Percentiles rank a stretch among this genome's conserved stretches.
Conservation (phyloP, 2,797 vertebrate species). For the Emydoidea blandingii region DNA sequence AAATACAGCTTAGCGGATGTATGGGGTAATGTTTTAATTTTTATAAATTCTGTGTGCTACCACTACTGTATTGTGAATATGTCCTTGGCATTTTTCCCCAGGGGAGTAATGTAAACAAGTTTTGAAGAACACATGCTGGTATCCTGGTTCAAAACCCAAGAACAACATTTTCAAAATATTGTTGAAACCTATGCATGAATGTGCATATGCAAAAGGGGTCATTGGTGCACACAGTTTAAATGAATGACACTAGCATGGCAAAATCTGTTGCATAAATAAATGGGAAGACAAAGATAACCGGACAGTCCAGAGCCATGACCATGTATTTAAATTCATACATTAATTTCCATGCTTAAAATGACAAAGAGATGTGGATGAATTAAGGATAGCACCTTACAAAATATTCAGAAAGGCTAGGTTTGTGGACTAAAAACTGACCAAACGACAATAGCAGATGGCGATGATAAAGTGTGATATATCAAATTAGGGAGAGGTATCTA, state of each 20-base stretch:
- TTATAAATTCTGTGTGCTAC: background rate
- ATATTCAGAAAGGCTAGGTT: background rate
- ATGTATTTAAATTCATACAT: background rate
- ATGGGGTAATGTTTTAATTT: background rate
- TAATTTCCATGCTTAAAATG: background rate
- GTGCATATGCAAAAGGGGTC: background rate
- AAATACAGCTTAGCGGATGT: background rate
- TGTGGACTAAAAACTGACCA: background rate
- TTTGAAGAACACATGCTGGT: background rate
- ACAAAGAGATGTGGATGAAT: background rate
- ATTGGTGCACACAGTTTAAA: background rate
- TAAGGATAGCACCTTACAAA: background rate
- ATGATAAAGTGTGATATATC: background rate
- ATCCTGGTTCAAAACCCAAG: background rate
- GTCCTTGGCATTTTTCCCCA: background rate
- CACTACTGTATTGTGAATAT: background rate
- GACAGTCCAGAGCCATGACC: background rate
- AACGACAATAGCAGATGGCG: background rate
- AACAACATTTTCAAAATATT: background rate
- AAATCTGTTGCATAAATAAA: background rate
- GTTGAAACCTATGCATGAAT: background rate
- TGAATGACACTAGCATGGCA: background rate
- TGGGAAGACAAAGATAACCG: background rate
- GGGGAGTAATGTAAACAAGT: background rate
- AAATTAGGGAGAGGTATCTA: background rate